Evolutionary conservation across 2,888 invertebrate species (phyloP), one percentile per base, ranked within the genome.

Genomic region (Hypomecis atomaria): DNA sequence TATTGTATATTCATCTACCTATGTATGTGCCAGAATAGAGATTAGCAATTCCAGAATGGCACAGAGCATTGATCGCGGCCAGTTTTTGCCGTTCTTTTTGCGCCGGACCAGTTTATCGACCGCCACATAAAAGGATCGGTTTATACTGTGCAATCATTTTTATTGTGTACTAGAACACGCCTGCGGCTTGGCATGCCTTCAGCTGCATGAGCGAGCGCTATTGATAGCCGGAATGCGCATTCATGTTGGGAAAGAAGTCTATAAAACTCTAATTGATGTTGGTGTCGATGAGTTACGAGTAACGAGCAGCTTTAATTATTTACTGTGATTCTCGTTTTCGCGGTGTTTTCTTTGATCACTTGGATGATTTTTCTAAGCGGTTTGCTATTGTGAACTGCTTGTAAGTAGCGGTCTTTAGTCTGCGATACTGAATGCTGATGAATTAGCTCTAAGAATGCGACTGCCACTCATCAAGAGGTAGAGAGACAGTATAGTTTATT

Each of bases 91-190:
- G 55, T 62, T 70, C 73, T 82, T 83, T 81, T 83, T 77, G 75
- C 74, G 73, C 67, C 71, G 74, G 69, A 71, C 74, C 75, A 78
- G 79, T 79, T 76, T 81, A 80, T 80, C 77, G 78, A 78, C 71
- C 70, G 67, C 61, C 67, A 56, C 73, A 76, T 75, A 74, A 73
- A 75, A 73, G 74, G 75, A 74, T 75, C 76, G 74, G 73, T 72
- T 73, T 76, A 71, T 72, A 75, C 71, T 73, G 72, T 66, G 77
- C 78, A 78, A 79, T 80, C 75, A 80, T 76, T 78, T 76, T 78
- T 77, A 78, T 80, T 77, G 75, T 78, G 76, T 76, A 60, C 65
- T 66, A 66, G 66, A 59, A 59, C 63, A 47, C 56, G 62, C 62
- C 60, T 36, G 66, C 60, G 69, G 65, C 65, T 69, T 67, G 57